Base-by-base conservation (phyloP, 2,113 vertebrate species). In the Embiotoca jacksoni region DNA sequence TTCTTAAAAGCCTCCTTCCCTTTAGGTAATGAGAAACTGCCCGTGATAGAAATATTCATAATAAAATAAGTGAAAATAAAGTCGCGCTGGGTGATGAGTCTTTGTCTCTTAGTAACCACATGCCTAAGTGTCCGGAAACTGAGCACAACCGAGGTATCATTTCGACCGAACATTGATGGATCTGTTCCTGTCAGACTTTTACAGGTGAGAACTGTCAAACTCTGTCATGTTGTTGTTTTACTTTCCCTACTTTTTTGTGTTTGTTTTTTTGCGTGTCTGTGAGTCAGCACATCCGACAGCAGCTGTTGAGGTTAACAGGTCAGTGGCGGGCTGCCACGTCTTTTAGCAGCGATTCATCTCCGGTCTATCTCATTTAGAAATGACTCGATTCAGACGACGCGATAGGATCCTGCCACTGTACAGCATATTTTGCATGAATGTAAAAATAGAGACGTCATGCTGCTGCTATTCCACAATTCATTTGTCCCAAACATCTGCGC, bases 311-410 rank as follows among this genome's bases (percentile, higher is more conserved):
- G 86, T 91, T 74, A 68, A 71, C 74, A 82, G 76, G 84, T 85
- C 73, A 50, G 80, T 75, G 72, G 84, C 87, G 61, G 15, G 16
- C 30, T 31, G 39, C 67, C 81, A 84, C 61, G 8, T 89, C 46
- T 75, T 85, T 87, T 90, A 93, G 92, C 91, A 92, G 90, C 88
- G 70, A 81, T 85, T 82, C 64, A 63, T 78, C 68, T 80, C 37
- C 46, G 50, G 65, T 72, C 59, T 57, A 60, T 49, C 32, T 50
- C 7, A 8, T 50, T 75, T 41, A 58, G 61, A 85, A 78, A 78
- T 55, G 16, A 78, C 49, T 71, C 4, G 31, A 72, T 55, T 64
- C 69, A 57, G 54, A 71, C 31, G 50, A 67, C 44, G 56, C 60
- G 6, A 80, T 82, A 72, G 57, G 72, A 81, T 72, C 65, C 36